Conservation (phyloP, 2,888 invertebrate genomes). For the Melanostoma scalare region DNA sequence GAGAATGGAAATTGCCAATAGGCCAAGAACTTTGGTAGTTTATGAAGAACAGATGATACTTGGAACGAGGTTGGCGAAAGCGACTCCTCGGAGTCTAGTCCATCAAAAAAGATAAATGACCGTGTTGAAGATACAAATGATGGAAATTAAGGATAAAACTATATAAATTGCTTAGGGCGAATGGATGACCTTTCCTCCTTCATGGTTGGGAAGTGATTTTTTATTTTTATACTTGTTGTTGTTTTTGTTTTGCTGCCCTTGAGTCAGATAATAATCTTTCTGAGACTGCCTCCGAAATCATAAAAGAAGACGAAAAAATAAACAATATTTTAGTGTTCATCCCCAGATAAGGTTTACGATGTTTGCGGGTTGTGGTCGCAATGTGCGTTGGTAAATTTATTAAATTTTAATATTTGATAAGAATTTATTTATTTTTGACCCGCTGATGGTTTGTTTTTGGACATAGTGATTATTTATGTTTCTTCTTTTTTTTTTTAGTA, state of each 20-base stretch:
- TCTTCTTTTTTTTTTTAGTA: constrained; percentile 73
- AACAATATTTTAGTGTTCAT: constrained; percentile 13
- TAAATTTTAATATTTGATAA: constrained; percentile 44
- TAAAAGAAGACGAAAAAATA: not conserved
- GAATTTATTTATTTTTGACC: not conserved
- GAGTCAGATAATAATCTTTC: constrained; percentile 38
- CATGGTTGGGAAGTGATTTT: constrained; percentile 3
- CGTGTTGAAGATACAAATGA: constrained; percentile 61
- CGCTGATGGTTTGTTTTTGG: not conserved
- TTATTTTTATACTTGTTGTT: constrained; percentile 9
- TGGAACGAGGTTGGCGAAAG: not conserved
- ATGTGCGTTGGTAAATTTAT: constrained; percentile 50
- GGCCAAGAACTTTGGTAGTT: constrained; percentile 23
- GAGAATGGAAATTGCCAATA: constrained; percentile 48
- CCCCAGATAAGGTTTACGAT: constrained; percentile 45
- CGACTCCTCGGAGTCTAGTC: constrained; percentile 6
- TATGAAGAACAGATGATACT: constrained; percentile 47
- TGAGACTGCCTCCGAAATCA: not conserved
- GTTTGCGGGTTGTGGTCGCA: constrained; percentile 43
- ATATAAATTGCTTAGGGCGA: constrained; percentile 18
- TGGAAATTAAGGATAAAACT: constrained; percentile 32
- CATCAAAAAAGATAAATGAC: constrained; percentile 49
- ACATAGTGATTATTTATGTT: constrained; percentile 28
- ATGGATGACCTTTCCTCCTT: not conserved
- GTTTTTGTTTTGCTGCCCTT: constrained; percentile 24